A percentile compares a stretch with the other conserved stretches of the same genome.
Conservation (phyloP, 2,888 invertebrate genomes). For the Neoitamus cyanurus region DNA sequence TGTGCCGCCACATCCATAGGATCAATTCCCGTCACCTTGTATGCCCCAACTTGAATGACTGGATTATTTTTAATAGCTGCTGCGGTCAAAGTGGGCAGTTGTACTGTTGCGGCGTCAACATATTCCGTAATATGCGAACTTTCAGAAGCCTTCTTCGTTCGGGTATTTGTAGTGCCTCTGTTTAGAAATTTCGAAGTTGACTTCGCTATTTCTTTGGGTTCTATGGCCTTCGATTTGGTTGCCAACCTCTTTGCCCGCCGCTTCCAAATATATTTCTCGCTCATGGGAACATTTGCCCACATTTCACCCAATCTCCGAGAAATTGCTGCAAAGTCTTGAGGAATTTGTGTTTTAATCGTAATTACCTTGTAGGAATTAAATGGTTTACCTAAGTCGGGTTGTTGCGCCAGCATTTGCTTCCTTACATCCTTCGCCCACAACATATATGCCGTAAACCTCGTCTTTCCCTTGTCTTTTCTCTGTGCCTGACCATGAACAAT, state of each 20-base stretch:
- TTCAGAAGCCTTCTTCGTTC: background rate
- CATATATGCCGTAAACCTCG: slow-evolving; percentile 89
- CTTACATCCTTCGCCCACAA: slow-evolving; percentile 89
- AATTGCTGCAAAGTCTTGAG: slow-evolving; percentile 80
- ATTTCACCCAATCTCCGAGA: slow-evolving; percentile 88
- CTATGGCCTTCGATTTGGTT: slow-evolving; percentile 54
- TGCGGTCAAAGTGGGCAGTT: background rate
- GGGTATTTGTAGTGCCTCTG: slow-evolving; percentile 26
- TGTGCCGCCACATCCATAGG: slow-evolving; percentile 94
- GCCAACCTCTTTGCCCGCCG: slow-evolving; percentile 80
- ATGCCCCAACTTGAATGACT: slow-evolving; percentile 64
- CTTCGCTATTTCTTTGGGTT: slow-evolving; percentile 2
- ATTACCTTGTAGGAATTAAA: background rate
- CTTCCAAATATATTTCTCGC: slow-evolving; percentile 80
- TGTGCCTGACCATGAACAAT: slow-evolving; percentile 77
- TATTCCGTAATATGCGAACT: background rate
- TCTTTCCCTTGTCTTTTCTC: slow-evolving; percentile 83
- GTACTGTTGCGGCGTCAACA: background rate
- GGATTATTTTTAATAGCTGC: slow-evolving; percentile 18
- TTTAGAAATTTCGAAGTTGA: slow-evolving; percentile 50
- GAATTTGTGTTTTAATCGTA: background rate
- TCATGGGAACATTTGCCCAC: slow-evolving; percentile 83
- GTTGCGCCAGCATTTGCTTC: slow-evolving; percentile 76
- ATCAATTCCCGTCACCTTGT: slow-evolving; percentile 78
- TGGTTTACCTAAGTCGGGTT: slow-evolving; percentile 71